Conservation (phyloP, 2,113 vertebrate species). For the Oenanthe melanoleuca region DNA sequence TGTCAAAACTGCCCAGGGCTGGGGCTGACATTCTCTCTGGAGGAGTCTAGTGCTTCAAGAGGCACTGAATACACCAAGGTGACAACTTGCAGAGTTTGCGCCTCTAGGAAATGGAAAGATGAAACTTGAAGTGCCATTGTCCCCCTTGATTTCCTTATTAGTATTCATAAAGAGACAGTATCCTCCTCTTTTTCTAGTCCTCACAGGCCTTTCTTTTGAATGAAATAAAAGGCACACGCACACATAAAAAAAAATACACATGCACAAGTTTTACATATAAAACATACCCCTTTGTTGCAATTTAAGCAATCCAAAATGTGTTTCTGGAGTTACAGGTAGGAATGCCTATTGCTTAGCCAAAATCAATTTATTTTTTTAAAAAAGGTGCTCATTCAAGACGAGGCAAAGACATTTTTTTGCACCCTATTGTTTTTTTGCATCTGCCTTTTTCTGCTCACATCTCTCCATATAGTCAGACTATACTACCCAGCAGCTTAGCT, state of each 20-base stretch:
- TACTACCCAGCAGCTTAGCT: background rate
- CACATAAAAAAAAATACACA: background rate
- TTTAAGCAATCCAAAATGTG: slow-evolving; percentile 50
- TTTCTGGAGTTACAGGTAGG: background rate
- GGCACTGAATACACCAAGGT: slow-evolving; percentile 94
- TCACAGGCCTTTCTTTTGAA: slow-evolving; percentile 69
- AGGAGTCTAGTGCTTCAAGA: slow-evolving; percentile 97
- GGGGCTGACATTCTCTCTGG: slow-evolving; percentile 98
- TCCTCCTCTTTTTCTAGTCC: slow-evolving; percentile 67
- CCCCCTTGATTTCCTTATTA: slow-evolving; percentile 83
- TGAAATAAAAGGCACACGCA: slow-evolving; percentile 53
- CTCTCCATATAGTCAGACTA: background rate
- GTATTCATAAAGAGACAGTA: slow-evolving; percentile 80
- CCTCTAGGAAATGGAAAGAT: slow-evolving; percentile 92
- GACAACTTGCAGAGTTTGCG: slow-evolving; percentile 95
- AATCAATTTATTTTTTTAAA: background rate
- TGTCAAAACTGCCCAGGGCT: slow-evolving; percentile 99
- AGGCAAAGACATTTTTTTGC: background rate
- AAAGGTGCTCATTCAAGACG: accelerated
- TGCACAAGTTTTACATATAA: slow-evolving; percentile 55
- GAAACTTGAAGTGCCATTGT: slow-evolving; percentile 89
- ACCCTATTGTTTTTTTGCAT: background rate
- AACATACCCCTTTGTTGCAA: slow-evolving; percentile 45
- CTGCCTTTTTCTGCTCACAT: background rate
- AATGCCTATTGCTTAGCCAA: background rate